Evolutionary conservation across 92 coral and sea anemone species (phyloP).

Genomic region (Galaxea fascicularis): DNA sequence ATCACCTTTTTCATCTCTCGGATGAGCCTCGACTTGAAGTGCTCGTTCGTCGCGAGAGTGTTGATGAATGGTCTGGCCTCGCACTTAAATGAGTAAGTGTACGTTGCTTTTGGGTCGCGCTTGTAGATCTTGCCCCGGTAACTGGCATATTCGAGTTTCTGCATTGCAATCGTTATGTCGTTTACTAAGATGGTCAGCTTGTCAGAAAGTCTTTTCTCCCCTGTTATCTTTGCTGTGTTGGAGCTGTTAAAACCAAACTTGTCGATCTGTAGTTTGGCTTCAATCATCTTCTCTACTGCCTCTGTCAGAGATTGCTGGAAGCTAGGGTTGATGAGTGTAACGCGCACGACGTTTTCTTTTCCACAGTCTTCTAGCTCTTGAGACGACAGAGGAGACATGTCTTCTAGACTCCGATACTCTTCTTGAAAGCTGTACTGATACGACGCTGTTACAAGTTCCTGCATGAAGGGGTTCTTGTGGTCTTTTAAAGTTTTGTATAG

Average conservation of each 20-base stretch:
- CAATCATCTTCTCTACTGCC: neutral
- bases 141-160: neutral
- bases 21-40: constrained; percentile 25
- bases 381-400: no score
- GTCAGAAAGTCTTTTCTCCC: neutral
- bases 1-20: constrained; percentile 1
- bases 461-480: no score
- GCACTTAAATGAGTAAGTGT: no score
- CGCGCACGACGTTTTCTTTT: neutral
- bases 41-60: constrained; percentile 44
- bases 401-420: neutral
- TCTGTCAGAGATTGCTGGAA: neutral
- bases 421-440: neutral
- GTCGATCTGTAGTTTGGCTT: neutral
- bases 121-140: no score
- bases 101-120: neutral
- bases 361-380: neutral
- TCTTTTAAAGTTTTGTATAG: constrained; percentile 10
- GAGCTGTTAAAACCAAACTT: no score
- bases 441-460: neutral
- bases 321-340: neutral
- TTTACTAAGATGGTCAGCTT: neutral
- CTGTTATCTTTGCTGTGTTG: no score
- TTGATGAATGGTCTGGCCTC: constrained; percentile 35
- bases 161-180: neutral